Evolutionary conservation across 2,113 vertebrate species (phyloP), one percentile per base, ranked within the genome.

Genomic region (Rhabdornis inornatus): DNA sequence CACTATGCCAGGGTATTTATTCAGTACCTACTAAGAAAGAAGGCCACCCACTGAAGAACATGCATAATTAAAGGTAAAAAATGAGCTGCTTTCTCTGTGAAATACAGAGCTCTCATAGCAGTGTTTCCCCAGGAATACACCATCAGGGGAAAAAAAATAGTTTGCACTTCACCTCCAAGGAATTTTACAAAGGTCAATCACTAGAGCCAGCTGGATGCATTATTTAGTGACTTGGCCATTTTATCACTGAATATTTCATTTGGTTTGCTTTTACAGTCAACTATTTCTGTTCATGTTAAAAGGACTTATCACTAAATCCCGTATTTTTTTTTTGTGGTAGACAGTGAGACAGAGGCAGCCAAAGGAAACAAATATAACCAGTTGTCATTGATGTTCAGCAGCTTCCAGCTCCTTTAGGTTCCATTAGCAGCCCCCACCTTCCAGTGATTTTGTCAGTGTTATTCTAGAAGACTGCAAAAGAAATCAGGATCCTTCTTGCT

Each of bases 191-290:
- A 95, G 87, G 86, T 88, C 91, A 90, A 49, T 66, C 33, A 57
- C 39, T 14, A 68, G 55, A 87, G 45, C 42, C 75, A 93, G 40
- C 1, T 70, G 40, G 79, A 94, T 89, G 57, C 61, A 92, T 95
- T 94, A 91, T 92, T 94, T 85, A 97, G 61, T 70, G 75, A 90
- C 44, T 56, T 90, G 70, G 42, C 52, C 77, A 77, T 92, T 95
- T 90, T 79, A 76, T 74, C 74, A 68, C 35, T 77, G 70, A 92
- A 93, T 94, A 84, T 92, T 95, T 96, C n/a, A 96, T 63, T 74
- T 1, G 13, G 27, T 92, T 93, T 94, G 63, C 70, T 95, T 91
- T 92, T 50, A 91, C 78, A 95, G 72, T 87, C 78, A 85, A 3
- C 78, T 91, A 47, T 75, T 87, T 89, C 81, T 83, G n/a, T 50